Evolutionary conservation across 2,888 invertebrate species (phyloP).

Genomic region (Macropis europaea): DNA sequence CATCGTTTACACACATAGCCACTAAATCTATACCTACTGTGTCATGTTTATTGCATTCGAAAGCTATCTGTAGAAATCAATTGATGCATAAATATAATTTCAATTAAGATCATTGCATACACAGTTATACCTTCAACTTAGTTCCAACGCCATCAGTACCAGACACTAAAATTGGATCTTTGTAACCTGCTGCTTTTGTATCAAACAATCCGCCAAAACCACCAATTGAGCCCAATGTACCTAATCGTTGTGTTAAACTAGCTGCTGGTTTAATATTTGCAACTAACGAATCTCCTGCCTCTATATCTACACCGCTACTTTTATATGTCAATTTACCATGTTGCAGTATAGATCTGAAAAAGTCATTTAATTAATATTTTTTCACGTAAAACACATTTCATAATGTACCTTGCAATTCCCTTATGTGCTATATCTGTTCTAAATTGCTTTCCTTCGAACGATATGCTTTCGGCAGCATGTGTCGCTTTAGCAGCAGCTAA

Average conservation of each 20-base stretch:
- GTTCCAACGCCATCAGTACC: constrained; percentile 99
- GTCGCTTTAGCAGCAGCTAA: constrained; percentile 88
- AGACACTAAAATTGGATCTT: constrained; percentile 93
- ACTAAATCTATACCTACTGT: constrained; percentile 97
- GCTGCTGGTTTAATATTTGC: constrained; percentile 90
- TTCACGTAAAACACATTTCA: background rate
- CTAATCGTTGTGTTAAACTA: constrained; percentile 88
- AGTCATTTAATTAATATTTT: constrained; percentile 7
- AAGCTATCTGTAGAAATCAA: constrained; percentile 87
- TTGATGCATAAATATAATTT: background rate
- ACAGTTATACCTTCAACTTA: constrained; percentile 89
- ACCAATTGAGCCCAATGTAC: constrained; percentile 91
- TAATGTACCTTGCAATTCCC: constrained; percentile 87
- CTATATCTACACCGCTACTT: constrained; percentile 95
- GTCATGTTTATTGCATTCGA: constrained; percentile 88
- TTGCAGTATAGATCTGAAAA: constrained; percentile 81
- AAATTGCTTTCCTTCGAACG: constrained; percentile 92
- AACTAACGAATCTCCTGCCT: constrained; percentile 93
- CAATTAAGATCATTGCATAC: background rate
- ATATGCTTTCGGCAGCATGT: constrained; percentile 86
- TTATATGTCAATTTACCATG: constrained; percentile 90
- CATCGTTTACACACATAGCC: constrained; percentile 99
- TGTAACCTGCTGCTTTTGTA: constrained; percentile 86
- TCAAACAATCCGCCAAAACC: constrained; percentile 98
- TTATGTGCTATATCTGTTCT: constrained; percentile 95